Evolutionary conservation across 2,797 vertebrate genomes (phyloP), one percentile per base, ranked within the genome.

Genomic region (Natrix natrix): DNA sequence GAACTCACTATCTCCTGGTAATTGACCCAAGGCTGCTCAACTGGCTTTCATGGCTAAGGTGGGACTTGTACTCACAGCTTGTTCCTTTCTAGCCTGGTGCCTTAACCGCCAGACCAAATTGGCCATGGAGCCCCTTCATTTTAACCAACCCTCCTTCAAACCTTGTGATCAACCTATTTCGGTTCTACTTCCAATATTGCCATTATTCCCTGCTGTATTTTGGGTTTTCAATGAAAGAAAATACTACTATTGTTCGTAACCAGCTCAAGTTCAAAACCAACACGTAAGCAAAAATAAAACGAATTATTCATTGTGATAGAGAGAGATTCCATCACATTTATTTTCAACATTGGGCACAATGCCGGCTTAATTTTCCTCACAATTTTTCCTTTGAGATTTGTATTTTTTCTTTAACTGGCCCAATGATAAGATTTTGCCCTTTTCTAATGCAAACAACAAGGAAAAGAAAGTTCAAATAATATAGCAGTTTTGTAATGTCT

Each of bases 381-480:
- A 0, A 0, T 0, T 7, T 88, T 83, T 94, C 66, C 91, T 69
- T 69, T 1, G 52, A 90, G 90, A 92, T 63, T 89, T 0, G 0
- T 0, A 0, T 20, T 13, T 89, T 90, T 86, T 55, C 87, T 32
- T 24, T 74, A 86, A 92, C 0, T 5, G 17, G 32, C 69, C 1
- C 0, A 93, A 92, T 90, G 93, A 43, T 8, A 48, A 88, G 78
- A 83, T 83, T 83, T 26, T 93, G 88, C 60, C 61, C 52, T 96
- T 96, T 95, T 93, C 90, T 11, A 2, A 94, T 90, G 86, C 93
- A 91, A 95, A 93, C 92, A 17, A 90, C 88, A 26, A 43, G 59
- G 52, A 78, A 92, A 94, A 96, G 83, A 95, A 95, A 96, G 86
- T 91, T 93, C 92, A 96, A 93, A 94, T 94, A 95, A 94, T 92